Evolutionary conservation across 1,140 invertebrate genomes (phyloP).

Genomic region (Chlorops oryzae): DNA sequence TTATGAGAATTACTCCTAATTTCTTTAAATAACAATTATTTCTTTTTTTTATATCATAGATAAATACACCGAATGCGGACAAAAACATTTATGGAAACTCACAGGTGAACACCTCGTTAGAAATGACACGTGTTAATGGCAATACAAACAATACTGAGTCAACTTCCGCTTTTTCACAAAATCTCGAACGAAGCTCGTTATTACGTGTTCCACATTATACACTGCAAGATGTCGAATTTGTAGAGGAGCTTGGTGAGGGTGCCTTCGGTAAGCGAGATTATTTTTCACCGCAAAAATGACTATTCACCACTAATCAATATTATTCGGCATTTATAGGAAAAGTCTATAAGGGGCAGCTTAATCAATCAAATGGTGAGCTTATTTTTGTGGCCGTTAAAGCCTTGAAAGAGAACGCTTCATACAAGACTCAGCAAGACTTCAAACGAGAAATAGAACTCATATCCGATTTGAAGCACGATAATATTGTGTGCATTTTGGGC

Average conservation of each 20-base stretch:
- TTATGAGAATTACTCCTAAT: constrained; percentile 10
- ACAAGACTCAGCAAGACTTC: constrained; percentile 88
- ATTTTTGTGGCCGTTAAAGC: constrained; percentile 90
- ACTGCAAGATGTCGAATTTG: constrained; percentile 74
- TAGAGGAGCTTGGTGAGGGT: constrained; percentile 93
- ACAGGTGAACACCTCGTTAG: constrained; percentile 63
- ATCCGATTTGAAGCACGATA: constrained; percentile 88
- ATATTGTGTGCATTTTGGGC: constrained; percentile 91
- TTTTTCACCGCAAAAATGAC: neutral
- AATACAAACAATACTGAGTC: constrained; percentile 12
- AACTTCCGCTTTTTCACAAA: constrained; percentile 35
- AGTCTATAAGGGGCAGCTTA: constrained; percentile 90
- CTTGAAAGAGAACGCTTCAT: constrained; percentile 84
- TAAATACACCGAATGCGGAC: constrained; percentile 62
- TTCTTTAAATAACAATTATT: constrained; percentile 7
- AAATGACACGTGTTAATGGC: constrained; percentile 56
- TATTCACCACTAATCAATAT: no score
- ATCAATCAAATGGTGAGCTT: constrained; percentile 56
- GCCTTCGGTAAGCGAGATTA: constrained; percentile 83
- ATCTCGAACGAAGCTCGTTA: constrained; percentile 47
- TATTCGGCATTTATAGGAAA: no score
- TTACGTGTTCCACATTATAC: constrained; percentile 65
- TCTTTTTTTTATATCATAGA: constrained; percentile 45
- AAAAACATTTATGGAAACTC: constrained; percentile 72
- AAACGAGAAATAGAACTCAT: constrained; percentile 86